Base-by-base conservation (phyloP, 2,113 vertebrate genomes). In the Myrmecophaga tridactyla region DNA sequence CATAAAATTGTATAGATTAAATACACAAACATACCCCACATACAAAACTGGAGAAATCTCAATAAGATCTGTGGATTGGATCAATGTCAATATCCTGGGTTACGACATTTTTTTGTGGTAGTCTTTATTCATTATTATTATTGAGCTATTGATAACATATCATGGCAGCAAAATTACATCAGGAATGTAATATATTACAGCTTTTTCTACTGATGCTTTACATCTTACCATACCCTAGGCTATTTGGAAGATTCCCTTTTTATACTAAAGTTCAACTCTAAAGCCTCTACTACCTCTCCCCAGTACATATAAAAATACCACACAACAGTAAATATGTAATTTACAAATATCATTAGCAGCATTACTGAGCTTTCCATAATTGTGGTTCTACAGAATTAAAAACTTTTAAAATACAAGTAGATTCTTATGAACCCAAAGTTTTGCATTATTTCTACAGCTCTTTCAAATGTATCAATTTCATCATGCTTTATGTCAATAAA, bases 291-390 rank as follows among this genome's bases (percentile, higher is more conserved):
- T n/a, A n/a, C n/a, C n/a, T n/a, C n/a, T n/a, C n/a, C n/a, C n/a
- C n/a, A n/a, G n/a, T n/a, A n/a, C n/a, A n/a, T n/a, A n/a, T n/a
- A 98, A 99, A 99, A 98, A 99, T 99, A 99, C 98, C 99, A 98
- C 98, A 99, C 98, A 98, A 98, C 97, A 60, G 97, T 98, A 97
- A 97, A 97, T 96, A 96, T 97, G 93, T 97, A 97, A 97, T 97
- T 98, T 98, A 99, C 98, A 99, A 98, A 97, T 96, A 97, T 97
- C 81, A 94, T 97, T 95, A 98, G 98, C 98, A 98, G 98, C 96
- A 94, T 97, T 97, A 95, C 92, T 95, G 97, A 98, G 97, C 97
- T 98, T 97, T 89, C 97, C 96, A 78, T 92, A 94, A 90, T 81
- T 97, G 67, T 96, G 78, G 77, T 56, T 89, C 97, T 92, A 98